These are phyloP conservation scores for Metaphire vulgaris DNA, from an alignment of 1,140 invertebrate species.

Conservation along the genomic window DNA sequence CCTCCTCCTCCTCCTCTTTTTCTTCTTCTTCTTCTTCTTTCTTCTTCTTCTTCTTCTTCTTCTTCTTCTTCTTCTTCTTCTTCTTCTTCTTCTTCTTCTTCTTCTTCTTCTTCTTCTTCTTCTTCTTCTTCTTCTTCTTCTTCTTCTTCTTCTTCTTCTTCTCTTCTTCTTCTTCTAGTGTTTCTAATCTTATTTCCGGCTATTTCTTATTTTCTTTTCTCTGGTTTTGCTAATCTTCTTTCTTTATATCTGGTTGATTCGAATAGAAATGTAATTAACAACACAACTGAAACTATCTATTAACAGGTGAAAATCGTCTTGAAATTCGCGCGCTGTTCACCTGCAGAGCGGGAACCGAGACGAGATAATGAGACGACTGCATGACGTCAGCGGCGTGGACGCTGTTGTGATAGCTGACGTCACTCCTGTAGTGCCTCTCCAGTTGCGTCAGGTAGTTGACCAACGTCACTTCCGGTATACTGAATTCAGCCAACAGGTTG, in stretches of 20 bases:
- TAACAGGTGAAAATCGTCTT: neutral
- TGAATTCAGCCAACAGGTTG: slow-evolving; percentile 81
- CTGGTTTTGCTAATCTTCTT: neutral
- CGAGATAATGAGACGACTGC: slow-evolving; percentile 53
- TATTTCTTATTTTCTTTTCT: neutral
- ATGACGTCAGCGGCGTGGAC: slow-evolving; percentile 57
- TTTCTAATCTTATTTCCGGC: neutral
- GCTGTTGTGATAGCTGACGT: slow-evolving; percentile 54
- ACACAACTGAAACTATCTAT: neutral
- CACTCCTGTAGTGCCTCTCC: slow-evolving; percentile 86
- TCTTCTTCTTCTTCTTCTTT: no score
- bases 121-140: no score
- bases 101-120: no score
- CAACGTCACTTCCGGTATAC: slow-evolving; percentile 87
- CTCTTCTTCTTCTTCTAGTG: no score
- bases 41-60: no score
- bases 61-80: no score
- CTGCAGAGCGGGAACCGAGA: slow-evolving; percentile 85
- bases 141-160: no score
- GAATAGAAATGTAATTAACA: neutral
- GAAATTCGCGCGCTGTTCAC: no score
- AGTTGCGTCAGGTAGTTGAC: slow-evolving; percentile 93
- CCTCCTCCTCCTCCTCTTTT: no score
- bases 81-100: no score
- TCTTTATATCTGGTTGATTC: neutral